Evolutionary conservation across 2,113 vertebrate species (phyloP).

Genomic region (Oryzias celebensis): DNA sequence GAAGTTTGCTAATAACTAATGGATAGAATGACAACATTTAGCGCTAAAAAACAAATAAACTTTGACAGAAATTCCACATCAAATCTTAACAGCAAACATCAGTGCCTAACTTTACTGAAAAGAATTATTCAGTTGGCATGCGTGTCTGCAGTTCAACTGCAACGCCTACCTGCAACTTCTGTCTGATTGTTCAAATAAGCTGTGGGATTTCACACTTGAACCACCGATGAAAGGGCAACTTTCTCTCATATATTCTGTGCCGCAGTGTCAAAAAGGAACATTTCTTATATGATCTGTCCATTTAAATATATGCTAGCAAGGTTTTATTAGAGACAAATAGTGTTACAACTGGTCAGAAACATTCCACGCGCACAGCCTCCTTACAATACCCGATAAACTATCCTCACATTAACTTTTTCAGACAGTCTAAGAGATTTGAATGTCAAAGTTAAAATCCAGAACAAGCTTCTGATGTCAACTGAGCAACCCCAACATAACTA

Average conservation of each 20-base stretch:
- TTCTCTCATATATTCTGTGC: slow-evolving; percentile 61
- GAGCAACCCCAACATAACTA: background rate
- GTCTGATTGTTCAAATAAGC: slow-evolving; percentile 46
- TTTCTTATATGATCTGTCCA: slow-evolving; percentile 56
- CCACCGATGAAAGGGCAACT: slow-evolving; percentile 62
- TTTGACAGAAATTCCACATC: slow-evolving; percentile 26
- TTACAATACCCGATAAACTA: background rate
- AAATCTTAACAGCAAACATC: slow-evolving; percentile 44
- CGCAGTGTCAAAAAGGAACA: slow-evolving; percentile 56
- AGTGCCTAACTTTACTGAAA: slow-evolving; percentile 37
- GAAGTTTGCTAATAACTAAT: too few species aligned
- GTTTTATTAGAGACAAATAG: slow-evolving; percentile 30
- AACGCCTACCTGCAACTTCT: slow-evolving; percentile 65
- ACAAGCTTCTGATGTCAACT: slow-evolving; percentile 1
- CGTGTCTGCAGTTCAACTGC: slow-evolving; percentile 36
- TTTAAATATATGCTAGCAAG: slow-evolving; percentile 28
- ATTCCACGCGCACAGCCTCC: slow-evolving; percentile 24
- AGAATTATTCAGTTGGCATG: slow-evolving; percentile 53
- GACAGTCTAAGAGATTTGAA: background rate
- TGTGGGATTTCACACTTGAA: slow-evolving; percentile 66
- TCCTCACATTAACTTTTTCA: background rate
- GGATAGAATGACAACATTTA: too few species aligned
- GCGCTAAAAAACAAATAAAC: too few species aligned
- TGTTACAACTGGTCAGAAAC: slow-evolving; percentile 47
- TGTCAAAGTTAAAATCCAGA: background rate